Percentiles rank a stretch among this genome's conserved stretches.
Conservation (phyloP, 1,140 invertebrate genomes). For the Leptopilina clavipes region DNA sequence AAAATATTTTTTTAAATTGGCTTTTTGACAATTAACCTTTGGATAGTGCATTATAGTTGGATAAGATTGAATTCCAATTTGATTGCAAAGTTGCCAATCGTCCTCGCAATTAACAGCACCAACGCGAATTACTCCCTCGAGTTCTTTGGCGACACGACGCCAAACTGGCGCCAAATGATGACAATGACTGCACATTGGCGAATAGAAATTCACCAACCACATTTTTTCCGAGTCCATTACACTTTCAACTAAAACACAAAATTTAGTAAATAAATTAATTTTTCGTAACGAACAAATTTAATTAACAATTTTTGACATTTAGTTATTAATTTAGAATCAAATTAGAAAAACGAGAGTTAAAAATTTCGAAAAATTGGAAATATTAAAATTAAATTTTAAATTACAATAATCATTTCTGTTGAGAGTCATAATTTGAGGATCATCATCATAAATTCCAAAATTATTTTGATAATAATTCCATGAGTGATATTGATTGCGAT, state of each 20-base stretch:
- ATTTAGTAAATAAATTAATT: too few relatives aligned
- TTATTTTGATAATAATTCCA: constrained; percentile 90
- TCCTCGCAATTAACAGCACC: constrained; percentile 90
- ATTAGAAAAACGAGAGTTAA: not conserved
- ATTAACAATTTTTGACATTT: too few relatives aligned
- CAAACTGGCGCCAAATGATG: constrained; percentile 86
- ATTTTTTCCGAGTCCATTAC: constrained; percentile 80
- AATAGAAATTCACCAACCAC: constrained; percentile 92
- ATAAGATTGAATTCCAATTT: constrained; percentile 81
- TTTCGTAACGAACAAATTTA: too few relatives aligned
- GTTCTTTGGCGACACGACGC: constrained; percentile 84
- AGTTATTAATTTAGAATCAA: too few relatives aligned
- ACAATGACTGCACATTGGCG: constrained; percentile 89
- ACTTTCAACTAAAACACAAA: constrained; percentile 75
- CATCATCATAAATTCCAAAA: constrained; percentile 93
- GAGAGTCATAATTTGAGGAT: constrained; percentile 87
- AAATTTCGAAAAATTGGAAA: too few relatives aligned
- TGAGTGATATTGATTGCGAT: constrained; percentile 82
- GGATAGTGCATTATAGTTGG: constrained; percentile 81
- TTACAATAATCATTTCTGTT: constrained; percentile 84
- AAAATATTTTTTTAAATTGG: not conserved
- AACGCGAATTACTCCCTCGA: constrained; percentile 82
- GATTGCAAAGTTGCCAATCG: constrained; percentile 82
- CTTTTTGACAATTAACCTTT: constrained; percentile 47
- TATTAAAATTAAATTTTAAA: constrained; percentile 32